Evolutionary conservation across 1,140 invertebrate genomes (phyloP).

Genomic region (Limonius californicus): DNA sequence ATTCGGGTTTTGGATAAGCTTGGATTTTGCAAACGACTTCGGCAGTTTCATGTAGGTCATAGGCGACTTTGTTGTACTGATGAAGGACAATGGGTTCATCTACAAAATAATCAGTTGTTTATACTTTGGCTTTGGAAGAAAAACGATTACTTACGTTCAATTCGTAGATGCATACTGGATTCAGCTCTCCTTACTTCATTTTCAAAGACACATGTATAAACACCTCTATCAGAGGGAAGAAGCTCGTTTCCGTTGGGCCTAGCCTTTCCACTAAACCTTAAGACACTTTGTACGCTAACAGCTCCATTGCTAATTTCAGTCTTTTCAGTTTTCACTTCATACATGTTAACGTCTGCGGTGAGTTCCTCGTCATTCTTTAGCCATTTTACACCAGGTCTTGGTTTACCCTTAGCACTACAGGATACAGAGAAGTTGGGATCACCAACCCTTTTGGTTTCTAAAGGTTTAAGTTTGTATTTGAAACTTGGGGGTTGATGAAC

Average conservation of each 20-base stretch:
- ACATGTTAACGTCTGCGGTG: conserved; percentile 68
- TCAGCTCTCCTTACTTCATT: conserved; percentile 85
- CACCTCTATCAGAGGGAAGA: conserved; percentile 76
- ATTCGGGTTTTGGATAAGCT: conserved; percentile 86
- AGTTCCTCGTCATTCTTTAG: conserved; percentile 79
- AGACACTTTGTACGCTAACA: conserved; percentile 76
- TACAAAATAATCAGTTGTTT: conserved; percentile 36
- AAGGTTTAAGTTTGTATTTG: conserved; percentile 75
- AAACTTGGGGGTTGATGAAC: conserved; percentile 85
- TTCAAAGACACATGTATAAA: conserved; percentile 83
- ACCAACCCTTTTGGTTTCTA: conserved; percentile 74
- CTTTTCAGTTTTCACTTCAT: conserved; percentile 73
- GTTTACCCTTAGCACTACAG: conserved; percentile 84
- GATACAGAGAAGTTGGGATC: conserved; percentile 76
- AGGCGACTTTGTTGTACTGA: conserved; percentile 85
- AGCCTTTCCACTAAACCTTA: conserved; percentile 74
- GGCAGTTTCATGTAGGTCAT: conserved; percentile 76
- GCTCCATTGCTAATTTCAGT: conserved; percentile 71
- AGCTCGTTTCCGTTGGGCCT: conserved; percentile 71
- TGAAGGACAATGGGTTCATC: conserved; percentile 81
- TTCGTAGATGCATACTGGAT: conserved; percentile 82
- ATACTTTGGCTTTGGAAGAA: neutral
- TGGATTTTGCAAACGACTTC: conserved; percentile 84
- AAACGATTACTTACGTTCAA: conserved; percentile 73
- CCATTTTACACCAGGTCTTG: conserved; percentile 78